A percentile compares a stretch with the other conserved stretches of the same genome.
Conservation (phyloP, 2,797 vertebrate genomes). For the Buceros bicornis region DNA sequence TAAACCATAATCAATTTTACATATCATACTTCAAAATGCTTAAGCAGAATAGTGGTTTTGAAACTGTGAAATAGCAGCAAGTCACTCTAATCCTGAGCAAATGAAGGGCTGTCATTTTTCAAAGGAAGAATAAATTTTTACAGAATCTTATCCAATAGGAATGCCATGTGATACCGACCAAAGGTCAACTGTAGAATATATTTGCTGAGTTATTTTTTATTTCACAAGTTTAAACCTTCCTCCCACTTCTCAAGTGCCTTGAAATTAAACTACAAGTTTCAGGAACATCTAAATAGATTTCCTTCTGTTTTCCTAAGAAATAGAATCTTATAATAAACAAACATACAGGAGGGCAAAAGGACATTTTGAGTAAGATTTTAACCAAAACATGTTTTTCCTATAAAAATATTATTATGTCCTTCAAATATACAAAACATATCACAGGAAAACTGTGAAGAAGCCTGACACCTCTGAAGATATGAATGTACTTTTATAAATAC, state of each 20-base stretch:
- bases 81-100: not conserved
- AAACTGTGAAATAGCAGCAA: not conserved
- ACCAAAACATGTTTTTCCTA: conserved; percentile 73
- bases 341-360: conserved; percentile 66
- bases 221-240: conserved; percentile 33
- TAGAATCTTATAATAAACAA: conserved; percentile 71
- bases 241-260: conserved; percentile 21
- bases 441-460: conserved; percentile 53
- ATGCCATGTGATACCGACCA: not conserved
- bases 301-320: conserved; percentile 71
- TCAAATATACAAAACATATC: conserved; percentile 63
- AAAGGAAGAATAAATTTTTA: conserved; percentile 4
- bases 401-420: conserved; percentile 75
- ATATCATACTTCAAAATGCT: not conserved
- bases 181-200: conserved; percentile 2
- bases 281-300: conserved; percentile 73
- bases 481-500: conserved; percentile 40
- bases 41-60: not conserved
- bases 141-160: conserved; percentile 1
- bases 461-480: conserved; percentile 5
- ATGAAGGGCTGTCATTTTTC: not conserved
- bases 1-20: not conserved
- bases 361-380: conserved; percentile 68
- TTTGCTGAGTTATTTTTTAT: conserved; percentile 40
- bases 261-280: conserved; percentile 56